These are phyloP conservation scores for Aleiodes sp. DNA, from an alignment of 1,140 invertebrate genomes.

Conservation along the genomic window DNA sequence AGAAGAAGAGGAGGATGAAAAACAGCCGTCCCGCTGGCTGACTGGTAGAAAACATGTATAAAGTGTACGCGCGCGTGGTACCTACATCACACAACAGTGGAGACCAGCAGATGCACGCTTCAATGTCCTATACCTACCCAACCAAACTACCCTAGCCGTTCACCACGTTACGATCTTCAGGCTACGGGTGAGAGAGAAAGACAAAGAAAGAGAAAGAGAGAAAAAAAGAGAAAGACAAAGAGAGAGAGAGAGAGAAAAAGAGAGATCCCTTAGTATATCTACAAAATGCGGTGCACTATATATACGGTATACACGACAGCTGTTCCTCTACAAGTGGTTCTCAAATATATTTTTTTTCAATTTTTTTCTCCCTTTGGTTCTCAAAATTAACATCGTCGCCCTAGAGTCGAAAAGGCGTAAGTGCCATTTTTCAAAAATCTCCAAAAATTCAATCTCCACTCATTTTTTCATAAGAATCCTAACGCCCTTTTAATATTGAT, in stretches of 20 bases:
- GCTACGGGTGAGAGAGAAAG: not conserved
- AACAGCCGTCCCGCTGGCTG: slow-evolving; percentile 1
- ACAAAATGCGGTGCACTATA: slow-evolving; percentile 1
- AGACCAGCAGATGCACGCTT: not conserved
- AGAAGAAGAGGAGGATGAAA: too few species aligned
- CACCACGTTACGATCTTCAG: not conserved
- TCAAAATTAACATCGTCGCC: too few species aligned
- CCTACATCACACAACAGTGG: not conserved
- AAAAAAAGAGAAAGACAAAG: too few species aligned
- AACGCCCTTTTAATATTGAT: too few species aligned
- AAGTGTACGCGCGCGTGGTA: slow-evolving; percentile 10
- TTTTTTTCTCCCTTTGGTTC: slow-evolving; percentile 40
- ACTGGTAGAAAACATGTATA: not conserved
- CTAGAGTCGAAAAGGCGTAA: too few species aligned
- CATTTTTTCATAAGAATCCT: too few species aligned
- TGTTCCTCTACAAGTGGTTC: slow-evolving; percentile 66
- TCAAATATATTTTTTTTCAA: slow-evolving; percentile 57
- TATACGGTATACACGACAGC: slow-evolving; percentile 45
- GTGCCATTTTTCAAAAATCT: too few species aligned
- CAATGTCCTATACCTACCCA: not conserved
- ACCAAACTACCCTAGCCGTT: slow-evolving; percentile 6
- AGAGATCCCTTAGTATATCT: not conserved
- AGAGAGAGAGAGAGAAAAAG: slow-evolving; percentile 1
- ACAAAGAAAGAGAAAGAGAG: too few species aligned
- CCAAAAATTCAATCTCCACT: too few species aligned